A percentile compares a stretch with the other conserved stretches of the same genome.
Conservation (phyloP, 2,888 invertebrate species). For the Drosophila algonquin region DNA sequence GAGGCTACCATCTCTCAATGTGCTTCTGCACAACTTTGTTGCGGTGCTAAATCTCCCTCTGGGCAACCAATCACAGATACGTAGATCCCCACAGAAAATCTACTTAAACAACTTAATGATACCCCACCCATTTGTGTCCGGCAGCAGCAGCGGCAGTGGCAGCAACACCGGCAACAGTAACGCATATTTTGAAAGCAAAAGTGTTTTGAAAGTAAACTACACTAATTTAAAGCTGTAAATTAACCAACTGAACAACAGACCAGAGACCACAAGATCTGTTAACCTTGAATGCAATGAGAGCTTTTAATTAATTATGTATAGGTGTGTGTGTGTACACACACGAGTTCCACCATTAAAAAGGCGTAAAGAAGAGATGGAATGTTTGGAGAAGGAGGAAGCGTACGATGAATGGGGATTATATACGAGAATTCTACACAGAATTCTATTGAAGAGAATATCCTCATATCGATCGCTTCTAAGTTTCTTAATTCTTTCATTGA, state of each 20-base stretch:
- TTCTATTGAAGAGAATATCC: not conserved
- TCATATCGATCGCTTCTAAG: not conserved
- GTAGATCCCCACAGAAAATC: constrained; percentile 32
- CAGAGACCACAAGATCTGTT: constrained; percentile 58
- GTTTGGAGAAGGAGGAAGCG: constrained; percentile 2
- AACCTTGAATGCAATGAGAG: constrained; percentile 78
- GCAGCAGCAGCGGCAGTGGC: constrained; percentile 37
- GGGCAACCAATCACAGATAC: constrained; percentile 7
- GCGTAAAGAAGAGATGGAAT: constrained; percentile 57
- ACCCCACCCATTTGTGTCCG: constrained; percentile 64
- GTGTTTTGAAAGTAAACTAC: constrained; percentile 78
- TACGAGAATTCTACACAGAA: constrained; percentile 5
- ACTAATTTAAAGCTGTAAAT: constrained; percentile 79
- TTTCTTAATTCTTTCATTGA: too few species aligned
- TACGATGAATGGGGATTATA: not conserved
- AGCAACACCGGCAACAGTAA: constrained; percentile 16
- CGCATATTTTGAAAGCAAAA: constrained; percentile 76
- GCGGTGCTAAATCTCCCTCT: constrained; percentile 23
- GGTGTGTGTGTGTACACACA: constrained; percentile 29
- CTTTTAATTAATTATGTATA: constrained; percentile 69
- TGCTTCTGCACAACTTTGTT: constrained; percentile 36
- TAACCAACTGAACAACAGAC: constrained; percentile 70
- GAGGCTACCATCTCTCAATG: constrained; percentile 1
- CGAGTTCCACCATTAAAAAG: constrained; percentile 61
- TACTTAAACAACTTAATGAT: constrained; percentile 66